phyloP scores from a whole-genome alignment of 2,797 vertebrate genomes.

The Sebastes nivosus region DNA sequence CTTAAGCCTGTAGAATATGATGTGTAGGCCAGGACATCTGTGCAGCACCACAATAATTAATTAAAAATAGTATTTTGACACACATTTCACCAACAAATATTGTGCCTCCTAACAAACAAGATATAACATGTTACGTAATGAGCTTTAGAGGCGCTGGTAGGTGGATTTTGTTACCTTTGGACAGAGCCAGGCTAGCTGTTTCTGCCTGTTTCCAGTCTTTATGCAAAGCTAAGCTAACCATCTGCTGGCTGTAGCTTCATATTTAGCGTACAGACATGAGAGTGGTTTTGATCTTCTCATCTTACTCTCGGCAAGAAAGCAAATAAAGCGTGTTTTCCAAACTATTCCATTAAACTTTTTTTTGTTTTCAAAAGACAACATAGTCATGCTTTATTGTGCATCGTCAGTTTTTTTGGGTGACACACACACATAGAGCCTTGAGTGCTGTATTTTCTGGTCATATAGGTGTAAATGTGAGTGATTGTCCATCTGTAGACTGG shows the following conservation, averaged over 20 bases:
- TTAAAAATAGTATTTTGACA: too few species aligned
- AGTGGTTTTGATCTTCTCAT: not conserved
- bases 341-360: not conserved
- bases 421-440: not conserved
- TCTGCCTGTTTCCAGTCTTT: not conserved
- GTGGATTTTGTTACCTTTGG: not conserved
- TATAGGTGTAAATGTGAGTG: constrained; percentile 33
- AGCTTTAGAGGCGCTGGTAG: too few species aligned
- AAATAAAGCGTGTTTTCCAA: not conserved
- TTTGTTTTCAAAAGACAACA: not conserved
- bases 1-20: too few species aligned
- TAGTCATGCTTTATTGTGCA: not conserved
- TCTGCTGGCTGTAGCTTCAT: too few species aligned
- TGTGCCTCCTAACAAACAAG: not conserved
- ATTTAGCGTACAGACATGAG: too few species aligned
- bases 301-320: not conserved
- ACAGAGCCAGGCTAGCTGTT: not conserved
- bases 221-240: too few species aligned
- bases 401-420: too few species aligned
- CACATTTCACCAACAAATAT: too few species aligned
- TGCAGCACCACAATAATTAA: too few species aligned
- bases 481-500: constrained; percentile 3
- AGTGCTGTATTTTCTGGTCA: not conserved
- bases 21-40: too few species aligned
- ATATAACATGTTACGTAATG: too few species aligned